Conservation (phyloP, 2,113 vertebrate genomes). For the Chloebia gouldiae region DNA sequence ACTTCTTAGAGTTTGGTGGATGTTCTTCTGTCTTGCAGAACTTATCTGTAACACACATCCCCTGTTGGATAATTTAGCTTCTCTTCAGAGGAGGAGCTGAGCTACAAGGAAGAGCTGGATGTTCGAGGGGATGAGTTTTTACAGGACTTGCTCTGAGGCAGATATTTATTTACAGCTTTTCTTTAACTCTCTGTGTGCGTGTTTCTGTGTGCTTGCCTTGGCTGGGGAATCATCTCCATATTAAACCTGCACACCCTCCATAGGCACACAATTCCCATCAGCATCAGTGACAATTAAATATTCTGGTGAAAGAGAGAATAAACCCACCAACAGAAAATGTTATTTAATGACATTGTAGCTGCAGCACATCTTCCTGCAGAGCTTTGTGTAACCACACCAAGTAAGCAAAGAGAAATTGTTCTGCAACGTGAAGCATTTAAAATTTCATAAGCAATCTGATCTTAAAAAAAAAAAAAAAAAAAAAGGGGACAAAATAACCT, state of each 20-base stretch:
- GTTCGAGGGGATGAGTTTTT: background rate
- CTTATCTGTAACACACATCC: background rate
- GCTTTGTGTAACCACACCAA: slow-evolving; percentile 2
- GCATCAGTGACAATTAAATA: background rate
- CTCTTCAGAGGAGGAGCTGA: background rate
- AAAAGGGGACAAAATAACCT: background rate
- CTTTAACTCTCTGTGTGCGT: background rate
- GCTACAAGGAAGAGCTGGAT: background rate
- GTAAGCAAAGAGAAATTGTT: slow-evolving; percentile 30
- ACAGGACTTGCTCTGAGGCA: background rate
- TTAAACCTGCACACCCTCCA: background rate
- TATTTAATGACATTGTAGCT: slow-evolving; percentile 18
- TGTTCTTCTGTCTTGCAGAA: background rate
- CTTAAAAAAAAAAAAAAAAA: no score
- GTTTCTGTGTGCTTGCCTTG: background rate
- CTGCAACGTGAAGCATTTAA: background rate
- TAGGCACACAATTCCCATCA: background rate
- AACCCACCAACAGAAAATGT: background rate
- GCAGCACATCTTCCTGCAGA: slow-evolving; percentile 30
- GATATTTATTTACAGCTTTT: background rate
- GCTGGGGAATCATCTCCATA: background rate
- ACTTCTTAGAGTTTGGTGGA: background rate
- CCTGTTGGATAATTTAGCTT: background rate
- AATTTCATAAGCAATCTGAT: slow-evolving; percentile 2
- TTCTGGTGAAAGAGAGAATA: background rate